Evolutionary conservation across 2,113 vertebrate genomes (phyloP), one percentile per base, ranked within the genome.

Genomic region (Lucifuga dentata): DNA sequence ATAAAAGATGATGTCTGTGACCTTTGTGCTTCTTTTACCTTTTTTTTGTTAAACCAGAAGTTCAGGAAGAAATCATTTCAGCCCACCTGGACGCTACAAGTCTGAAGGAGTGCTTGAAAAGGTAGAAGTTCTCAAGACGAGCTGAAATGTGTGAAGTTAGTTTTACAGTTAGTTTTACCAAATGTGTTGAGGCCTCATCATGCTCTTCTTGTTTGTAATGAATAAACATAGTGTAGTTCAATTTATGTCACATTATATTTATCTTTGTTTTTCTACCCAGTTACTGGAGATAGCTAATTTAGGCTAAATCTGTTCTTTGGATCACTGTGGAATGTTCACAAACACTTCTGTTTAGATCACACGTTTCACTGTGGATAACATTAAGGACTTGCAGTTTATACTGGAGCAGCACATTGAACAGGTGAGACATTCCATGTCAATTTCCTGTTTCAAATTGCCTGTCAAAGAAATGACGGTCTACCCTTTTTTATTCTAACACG

Each of bases 21-120:
- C 45, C 33, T 50, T 2, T 20, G n/a, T 15, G 5, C 6, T 11
- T 32, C 11, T 19, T 3, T 36, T 15, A 11, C 16, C 0, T 46
- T 33, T 41, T 1, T 20, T 50, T 59, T 44, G 63, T 16, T 64
- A 85, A n/a, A 71, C 74, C 89, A 99, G 97, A 94, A 90, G 91
- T 23, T 95, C 95, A 4, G 94, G 94, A 83, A 92, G 86, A 72
- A 93, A 91, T 79, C 93, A 96, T 65, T 98, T 98, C 91, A 94
- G 78, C 52, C 94, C 95, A 16, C 43, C 87, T 20, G 94, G 95
- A 71, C 94, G 90, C 75, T 96, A 95, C 90, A 98, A 92, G 92
- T 92, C 95, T 61, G 95, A 98, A 72, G 95, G 95, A 73, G 83
- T 97, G 68, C 87, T 98, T 73, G 96, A 99, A 92, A 94, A 90